Evolutionary conservation across 2,113 vertebrate genomes (phyloP), one percentile per base, ranked within the genome.

Genomic region (Aspidoscelis tigris): DNA sequence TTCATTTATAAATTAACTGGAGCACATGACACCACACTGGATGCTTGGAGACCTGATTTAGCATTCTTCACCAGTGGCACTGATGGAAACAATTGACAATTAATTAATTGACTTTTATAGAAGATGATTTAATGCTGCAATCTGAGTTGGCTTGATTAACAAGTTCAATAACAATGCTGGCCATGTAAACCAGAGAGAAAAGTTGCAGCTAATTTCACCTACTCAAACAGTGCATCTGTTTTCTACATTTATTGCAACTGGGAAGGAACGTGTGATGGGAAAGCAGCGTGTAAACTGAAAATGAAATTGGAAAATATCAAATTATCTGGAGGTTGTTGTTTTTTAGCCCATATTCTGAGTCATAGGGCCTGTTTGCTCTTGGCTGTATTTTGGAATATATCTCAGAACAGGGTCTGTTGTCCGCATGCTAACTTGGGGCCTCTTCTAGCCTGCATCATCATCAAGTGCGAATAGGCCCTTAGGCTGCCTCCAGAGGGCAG

Each of bases 71-170:
- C 91, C 85, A 84, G 82, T 26, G 65, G 24, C 69, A 64, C 79
- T 88, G 82, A 82, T 89, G 88, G 88, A 88, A 80, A 82, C 89
- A 76, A 84, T 88, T 87, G 91, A 89, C 76, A 85, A 88, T 26
- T 88, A 85, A 88, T 26, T 88, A 90, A 86, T 89, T 80, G 84
- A 73, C 81, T 91, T 73, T 85, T 55, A n/a, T 69, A 64, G 44
- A 86, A 72, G 83, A 66, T 86, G 76, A 89, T 92, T 92, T 92
- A 85, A 91, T 80, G 61, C 78, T 80, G 66, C 85, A 81, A 44
- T 91, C 86, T 86, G 86, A 11, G 41, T 81, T 88, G 89, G 74
- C 87, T 76, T 76, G 91, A 78, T 91, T 92, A 90, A 87, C 87
- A 89, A 83, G 71, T 82, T 47, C 72, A 82, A 61, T 86, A 90